A percentile compares a stretch with the other conserved stretches of the same genome.
These are phyloP conservation scores for Gallinago stenura DNA, from an alignment of 2,797 vertebrate genomes.

Conservation along the genomic window DNA sequence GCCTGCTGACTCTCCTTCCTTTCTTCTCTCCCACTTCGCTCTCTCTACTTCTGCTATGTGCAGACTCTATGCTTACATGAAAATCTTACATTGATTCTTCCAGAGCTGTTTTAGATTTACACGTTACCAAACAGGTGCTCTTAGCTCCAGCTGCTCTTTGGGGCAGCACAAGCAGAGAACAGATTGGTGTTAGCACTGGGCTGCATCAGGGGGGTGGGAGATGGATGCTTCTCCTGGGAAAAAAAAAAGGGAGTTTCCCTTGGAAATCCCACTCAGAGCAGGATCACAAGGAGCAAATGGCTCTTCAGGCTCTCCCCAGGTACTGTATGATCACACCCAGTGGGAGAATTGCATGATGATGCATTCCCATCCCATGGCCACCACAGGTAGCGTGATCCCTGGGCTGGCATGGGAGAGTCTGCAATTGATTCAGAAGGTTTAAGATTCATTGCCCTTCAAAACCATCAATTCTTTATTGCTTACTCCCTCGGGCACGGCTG, in stretches of 20 bases:
- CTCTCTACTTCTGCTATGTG: not conserved
- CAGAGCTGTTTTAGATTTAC: not conserved
- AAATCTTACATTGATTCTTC: not conserved
- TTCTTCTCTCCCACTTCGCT: not conserved
- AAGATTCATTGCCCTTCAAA: not conserved
- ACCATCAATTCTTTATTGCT: not conserved
- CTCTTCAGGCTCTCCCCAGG: not conserved
- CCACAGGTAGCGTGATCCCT: not conserved
- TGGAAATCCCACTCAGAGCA: not conserved
- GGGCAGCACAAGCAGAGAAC: not conserved
- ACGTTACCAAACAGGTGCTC: not conserved
- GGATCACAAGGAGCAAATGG: not conserved
- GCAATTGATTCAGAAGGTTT: not conserved
- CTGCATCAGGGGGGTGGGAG: not conserved
- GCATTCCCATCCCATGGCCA: not conserved
- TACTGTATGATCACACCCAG: not conserved
- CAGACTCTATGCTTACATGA: not conserved
- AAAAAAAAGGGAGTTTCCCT: not conserved
- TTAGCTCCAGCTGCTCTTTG: not conserved
- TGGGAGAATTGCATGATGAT: not conserved
- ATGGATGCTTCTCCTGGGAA: not conserved
- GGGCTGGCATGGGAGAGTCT: not conserved
- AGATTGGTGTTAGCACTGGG: not conserved
- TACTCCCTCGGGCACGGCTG: not conserved
- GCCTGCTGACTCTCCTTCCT: not conserved